Evolutionary conservation across 2,113 vertebrate genomes (phyloP).

Genomic region (Theristicus caerulescens): DNA sequence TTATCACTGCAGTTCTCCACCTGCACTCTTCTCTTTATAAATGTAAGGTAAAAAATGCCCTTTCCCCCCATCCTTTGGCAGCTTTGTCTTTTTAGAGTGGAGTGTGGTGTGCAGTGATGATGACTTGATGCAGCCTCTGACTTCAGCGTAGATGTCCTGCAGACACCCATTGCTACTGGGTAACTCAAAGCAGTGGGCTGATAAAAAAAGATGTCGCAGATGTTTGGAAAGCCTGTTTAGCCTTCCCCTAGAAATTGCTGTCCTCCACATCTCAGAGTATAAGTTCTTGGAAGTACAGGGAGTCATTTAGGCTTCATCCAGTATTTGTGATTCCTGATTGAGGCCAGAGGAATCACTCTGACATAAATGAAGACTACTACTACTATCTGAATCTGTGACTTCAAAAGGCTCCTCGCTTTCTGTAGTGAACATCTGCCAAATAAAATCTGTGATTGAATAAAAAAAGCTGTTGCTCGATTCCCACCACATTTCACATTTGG

Average conservation of each 20-base stretch:
- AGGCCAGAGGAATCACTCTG: background rate
- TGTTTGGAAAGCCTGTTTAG: background rate
- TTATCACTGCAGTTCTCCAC: background rate
- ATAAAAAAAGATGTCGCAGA: background rate
- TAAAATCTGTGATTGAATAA: background rate
- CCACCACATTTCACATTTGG: background rate
- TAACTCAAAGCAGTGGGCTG: background rate
- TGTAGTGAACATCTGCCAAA: background rate
- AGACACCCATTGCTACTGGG: rapidly evolving
- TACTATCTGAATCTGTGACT: background rate
- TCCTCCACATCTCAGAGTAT: background rate
- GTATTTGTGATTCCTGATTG: background rate
- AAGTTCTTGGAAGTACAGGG: background rate
- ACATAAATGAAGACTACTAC: background rate
- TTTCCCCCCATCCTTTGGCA: background rate
- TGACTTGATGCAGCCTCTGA: background rate
- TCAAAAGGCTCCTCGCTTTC: background rate
- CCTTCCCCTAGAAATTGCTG: background rate
- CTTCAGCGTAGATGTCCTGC: background rate
- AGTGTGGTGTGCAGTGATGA: background rate
- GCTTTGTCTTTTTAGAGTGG: background rate
- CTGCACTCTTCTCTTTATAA: background rate
- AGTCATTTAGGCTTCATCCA: background rate
- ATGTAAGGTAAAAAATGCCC: background rate
- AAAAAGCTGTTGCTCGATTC: background rate